A percentile compares a stretch with the other conserved stretches of the same genome.
Evolutionary conservation across 2,113 vertebrate genomes (phyloP).

Genomic region (Rhizomys pruinosus): DNA sequence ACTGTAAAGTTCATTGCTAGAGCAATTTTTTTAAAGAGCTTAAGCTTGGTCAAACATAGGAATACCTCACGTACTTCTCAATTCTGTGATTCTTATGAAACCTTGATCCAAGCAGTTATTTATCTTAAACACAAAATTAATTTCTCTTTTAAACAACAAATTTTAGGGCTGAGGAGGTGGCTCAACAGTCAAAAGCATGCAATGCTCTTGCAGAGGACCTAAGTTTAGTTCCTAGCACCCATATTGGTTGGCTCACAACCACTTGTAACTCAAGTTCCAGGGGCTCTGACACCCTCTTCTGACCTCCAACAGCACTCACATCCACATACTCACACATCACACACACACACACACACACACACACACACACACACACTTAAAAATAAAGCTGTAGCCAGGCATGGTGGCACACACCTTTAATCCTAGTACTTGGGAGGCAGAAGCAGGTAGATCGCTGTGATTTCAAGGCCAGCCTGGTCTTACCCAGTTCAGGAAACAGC

Average conservation of each 20-base stretch:
- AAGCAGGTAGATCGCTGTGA: too few relatives aligned
- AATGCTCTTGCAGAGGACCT: too few relatives aligned
- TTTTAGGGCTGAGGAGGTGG: neutral
- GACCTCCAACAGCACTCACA: neutral
- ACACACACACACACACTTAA: neutral
- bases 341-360: neutral
- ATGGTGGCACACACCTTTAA: too few relatives aligned
- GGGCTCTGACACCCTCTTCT: neutral
- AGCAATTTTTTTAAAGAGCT: neutral
- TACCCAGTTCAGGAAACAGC: too few relatives aligned
- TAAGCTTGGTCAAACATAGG: neutral
- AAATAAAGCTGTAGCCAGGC: too few relatives aligned
- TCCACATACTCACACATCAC: neutral
- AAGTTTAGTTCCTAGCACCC: too few relatives aligned
- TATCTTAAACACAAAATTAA: slow-evolving; percentile 40
- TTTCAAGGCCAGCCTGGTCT: too few relatives aligned
- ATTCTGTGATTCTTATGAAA: slow-evolving; percentile 3
- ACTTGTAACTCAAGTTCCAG: too few relatives aligned
- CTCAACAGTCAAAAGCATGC: too few relatives aligned
- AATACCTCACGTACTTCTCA: neutral
- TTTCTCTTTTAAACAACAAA: slow-evolving; percentile 41
- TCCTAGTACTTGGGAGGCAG: too few relatives aligned
- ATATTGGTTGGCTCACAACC: too few relatives aligned
- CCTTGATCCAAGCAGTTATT: slow-evolving; percentile 17
- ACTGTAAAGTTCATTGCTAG: neutral